These are phyloP conservation scores for Zenarchopterus dispar DNA, from an alignment of 2,797 vertebrate genomes.

Conservation along the genomic window DNA sequence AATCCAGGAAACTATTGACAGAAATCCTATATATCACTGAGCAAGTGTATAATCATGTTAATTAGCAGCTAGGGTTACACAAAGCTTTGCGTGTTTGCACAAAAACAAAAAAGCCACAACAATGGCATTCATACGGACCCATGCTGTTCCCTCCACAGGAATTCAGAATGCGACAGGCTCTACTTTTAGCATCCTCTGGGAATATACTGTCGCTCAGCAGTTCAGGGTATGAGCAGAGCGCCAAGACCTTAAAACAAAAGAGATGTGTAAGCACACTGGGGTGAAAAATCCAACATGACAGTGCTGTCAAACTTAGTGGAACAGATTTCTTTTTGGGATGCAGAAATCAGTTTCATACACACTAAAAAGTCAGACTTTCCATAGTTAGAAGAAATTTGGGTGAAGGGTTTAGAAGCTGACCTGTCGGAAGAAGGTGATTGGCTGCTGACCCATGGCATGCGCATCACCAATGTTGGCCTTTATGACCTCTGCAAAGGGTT, in stretches of 20 bases:
- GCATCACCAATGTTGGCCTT: conserved; percentile 93
- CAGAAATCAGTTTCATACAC: conserved; percentile 7
- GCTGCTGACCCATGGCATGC: conserved; percentile 93
- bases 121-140: conserved; percentile 75
- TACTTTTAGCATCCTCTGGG: conserved; percentile 87
- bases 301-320: neutral
- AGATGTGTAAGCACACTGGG: conserved; percentile 12
- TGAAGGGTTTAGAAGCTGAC: conserved; percentile 64
- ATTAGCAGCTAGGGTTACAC: neutral
- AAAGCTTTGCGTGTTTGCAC: neutral
- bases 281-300: conserved; percentile 1
- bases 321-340: neutral
- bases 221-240: conserved; percentile 87
- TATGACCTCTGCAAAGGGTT: conserved; percentile 90
- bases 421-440: conserved; percentile 94
- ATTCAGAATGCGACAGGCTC: conserved; percentile 84
- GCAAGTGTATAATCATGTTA: neutral
- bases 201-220: conserved; percentile 84
- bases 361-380: conserved; percentile 8
- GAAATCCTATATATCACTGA: neutral
- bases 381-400: conserved; percentile 41
- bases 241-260: conserved; percentile 82
- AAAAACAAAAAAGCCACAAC: neutral
- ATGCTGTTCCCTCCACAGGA: conserved; percentile 88
- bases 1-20: neutral